Evolutionary conservation across 2,113 vertebrate genomes (phyloP).

Genomic region (Saguinus imperator): DNA sequence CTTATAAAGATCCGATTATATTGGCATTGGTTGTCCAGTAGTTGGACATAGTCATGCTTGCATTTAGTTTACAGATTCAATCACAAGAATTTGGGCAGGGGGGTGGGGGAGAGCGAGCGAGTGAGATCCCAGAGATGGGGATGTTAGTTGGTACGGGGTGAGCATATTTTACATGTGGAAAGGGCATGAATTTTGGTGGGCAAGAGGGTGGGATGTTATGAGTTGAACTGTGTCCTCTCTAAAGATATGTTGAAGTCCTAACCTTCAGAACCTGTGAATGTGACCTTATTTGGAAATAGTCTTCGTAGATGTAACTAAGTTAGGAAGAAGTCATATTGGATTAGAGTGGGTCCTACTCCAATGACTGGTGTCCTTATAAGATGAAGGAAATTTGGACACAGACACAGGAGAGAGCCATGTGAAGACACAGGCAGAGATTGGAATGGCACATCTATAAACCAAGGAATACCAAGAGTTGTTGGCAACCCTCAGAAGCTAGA

Average conservation of each 20-base stretch:
- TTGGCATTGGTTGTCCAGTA: background rate
- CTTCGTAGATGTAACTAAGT: background rate
- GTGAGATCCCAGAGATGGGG: background rate
- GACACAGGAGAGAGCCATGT: background rate
- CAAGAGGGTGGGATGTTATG: background rate
- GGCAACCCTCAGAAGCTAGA: background rate
- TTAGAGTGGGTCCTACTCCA: background rate
- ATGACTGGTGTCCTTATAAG: background rate
- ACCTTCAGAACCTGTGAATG: background rate
- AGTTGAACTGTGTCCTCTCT: background rate
- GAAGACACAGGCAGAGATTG: background rate
- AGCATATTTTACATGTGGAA: background rate
- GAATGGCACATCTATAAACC: background rate
- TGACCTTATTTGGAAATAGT: background rate
- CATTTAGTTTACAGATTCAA: background rate
- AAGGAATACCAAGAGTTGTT: background rate
- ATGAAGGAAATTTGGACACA: background rate
- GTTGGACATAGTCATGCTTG: background rate
- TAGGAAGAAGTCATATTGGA: background rate
- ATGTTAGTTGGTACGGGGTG: background rate
- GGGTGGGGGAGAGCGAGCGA: too few species aligned
- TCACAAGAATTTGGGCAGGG: background rate
- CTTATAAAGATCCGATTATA: background rate
- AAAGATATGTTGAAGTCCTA: background rate
- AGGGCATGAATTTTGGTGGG: background rate